Conservation (phyloP, 2,113 vertebrate genomes). For the Tragelaphus strepsiceros region DNA sequence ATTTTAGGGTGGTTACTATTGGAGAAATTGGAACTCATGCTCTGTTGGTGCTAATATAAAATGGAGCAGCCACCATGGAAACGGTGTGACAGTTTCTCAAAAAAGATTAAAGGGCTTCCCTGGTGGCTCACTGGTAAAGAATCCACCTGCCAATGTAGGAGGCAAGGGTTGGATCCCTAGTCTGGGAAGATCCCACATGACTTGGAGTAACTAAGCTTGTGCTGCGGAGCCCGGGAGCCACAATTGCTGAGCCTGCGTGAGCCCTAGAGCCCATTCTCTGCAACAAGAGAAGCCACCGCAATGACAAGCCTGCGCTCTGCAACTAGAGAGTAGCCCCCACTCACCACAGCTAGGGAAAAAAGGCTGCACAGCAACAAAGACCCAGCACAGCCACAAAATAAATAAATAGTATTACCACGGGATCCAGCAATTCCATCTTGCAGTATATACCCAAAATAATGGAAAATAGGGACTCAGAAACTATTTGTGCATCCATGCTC, state of each 20-base stretch:
- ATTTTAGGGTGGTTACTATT: background rate
- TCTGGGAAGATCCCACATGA: background rate
- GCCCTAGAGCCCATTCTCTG: background rate
- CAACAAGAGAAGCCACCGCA: background rate
- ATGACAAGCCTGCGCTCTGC: rapidly evolving
- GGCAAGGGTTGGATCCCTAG: background rate
- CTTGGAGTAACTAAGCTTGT: background rate
- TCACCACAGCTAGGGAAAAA: background rate
- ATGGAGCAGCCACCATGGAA: background rate
- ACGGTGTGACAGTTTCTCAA: background rate
- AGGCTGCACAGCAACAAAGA: background rate
- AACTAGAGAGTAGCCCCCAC: background rate
- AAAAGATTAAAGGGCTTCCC: background rate
- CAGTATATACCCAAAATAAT: background rate
- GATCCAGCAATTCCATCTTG: background rate
- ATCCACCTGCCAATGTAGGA: background rate
- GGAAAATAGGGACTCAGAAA: background rate
- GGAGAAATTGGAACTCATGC: background rate
- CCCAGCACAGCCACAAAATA: background rate
- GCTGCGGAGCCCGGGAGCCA: rapidly evolving
- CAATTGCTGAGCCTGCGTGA: background rate
- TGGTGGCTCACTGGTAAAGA: background rate
- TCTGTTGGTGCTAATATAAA: background rate
- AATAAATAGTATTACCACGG: background rate
- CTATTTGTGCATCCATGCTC: background rate